A percentile compares a stretch with the other conserved stretches of the same genome.
Evolutionary conservation across 2,888 invertebrate genomes (phyloP).

Genomic region (Anarsia innoxiella): DNA sequence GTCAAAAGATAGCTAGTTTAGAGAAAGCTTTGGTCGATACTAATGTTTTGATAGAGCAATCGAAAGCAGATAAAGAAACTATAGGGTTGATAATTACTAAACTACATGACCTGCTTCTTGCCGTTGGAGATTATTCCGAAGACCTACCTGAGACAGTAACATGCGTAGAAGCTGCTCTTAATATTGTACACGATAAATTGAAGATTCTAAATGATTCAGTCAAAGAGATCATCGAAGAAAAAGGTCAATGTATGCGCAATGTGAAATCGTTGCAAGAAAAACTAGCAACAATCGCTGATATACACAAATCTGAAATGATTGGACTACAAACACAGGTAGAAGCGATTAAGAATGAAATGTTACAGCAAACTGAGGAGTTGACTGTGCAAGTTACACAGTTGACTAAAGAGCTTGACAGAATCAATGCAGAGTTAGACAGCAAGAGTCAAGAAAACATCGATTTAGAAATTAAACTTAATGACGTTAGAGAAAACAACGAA

Average conservation of each 20-base stretch:
- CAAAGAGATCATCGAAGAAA: slow-evolving; percentile 28
- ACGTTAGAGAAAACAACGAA: slow-evolving; percentile 19
- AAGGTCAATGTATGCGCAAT: slow-evolving; percentile 21
- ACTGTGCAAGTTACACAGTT: slow-evolving; percentile 3
- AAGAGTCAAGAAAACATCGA: not conserved
- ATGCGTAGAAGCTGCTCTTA: slow-evolving; percentile 32
- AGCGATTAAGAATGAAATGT: not conserved
- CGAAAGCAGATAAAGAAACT: not conserved
- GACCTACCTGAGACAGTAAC: slow-evolving; percentile 31
- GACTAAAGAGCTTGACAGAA: slow-evolving; percentile 6
- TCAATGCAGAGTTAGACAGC: not conserved
- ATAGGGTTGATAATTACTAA: not conserved
- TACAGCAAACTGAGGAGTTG: not conserved
- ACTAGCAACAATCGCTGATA: slow-evolving; percentile 12
- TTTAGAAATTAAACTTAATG: slow-evolving; percentile 16
- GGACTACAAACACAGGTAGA: slow-evolving; percentile 20
- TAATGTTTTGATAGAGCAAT: slow-evolving; percentile 12
- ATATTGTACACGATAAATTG: slow-evolving; percentile 30
- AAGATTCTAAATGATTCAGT: slow-evolving; percentile 32
- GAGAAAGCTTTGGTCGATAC: slow-evolving; percentile 31
- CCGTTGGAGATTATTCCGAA: slow-evolving; percentile 25
- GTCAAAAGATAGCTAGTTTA: slow-evolving; percentile 24
- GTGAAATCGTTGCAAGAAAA: slow-evolving; percentile 22
- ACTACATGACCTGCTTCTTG: not conserved
- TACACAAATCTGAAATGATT: slow-evolving; percentile 22